Evolutionary conservation across 1,140 invertebrate species (phyloP).

Genomic region (Choristoneura fumiferana): DNA sequence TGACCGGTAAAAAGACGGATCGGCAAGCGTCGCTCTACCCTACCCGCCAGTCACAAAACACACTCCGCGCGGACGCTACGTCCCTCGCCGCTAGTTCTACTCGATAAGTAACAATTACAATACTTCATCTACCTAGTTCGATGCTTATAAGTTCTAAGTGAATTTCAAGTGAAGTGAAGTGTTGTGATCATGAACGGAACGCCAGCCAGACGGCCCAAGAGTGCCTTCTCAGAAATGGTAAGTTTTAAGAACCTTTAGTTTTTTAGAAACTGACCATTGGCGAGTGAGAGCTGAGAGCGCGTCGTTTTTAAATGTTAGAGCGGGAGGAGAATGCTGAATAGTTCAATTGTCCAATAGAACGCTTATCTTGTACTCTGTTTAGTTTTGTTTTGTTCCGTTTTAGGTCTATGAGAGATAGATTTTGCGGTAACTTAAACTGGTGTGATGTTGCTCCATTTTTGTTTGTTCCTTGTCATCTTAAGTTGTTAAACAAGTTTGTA

Average conservation of each 20-base stretch:
- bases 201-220: constrained; percentile 65
- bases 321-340: neutral
- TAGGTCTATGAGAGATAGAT: too few relatives aligned
- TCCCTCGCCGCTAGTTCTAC: constrained; percentile 34
- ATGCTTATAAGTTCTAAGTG: constrained; percentile 25
- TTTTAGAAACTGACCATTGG: constrained; percentile 14
- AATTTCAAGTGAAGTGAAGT: constrained; percentile 35
- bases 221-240: constrained; percentile 69
- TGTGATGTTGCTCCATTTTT: too few relatives aligned
- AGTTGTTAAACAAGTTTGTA: too few relatives aligned
- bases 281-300: neutral
- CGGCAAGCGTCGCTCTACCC: too few relatives aligned
- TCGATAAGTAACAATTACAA: constrained; percentile 73
- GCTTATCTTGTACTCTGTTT: too few relatives aligned
- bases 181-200: constrained; percentile 71
- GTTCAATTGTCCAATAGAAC: constrained; percentile 1
- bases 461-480: too few relatives aligned
- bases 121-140: constrained; percentile 60
- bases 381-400: too few relatives aligned
- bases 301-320: too few relatives aligned
- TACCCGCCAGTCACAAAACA: constrained; percentile 57
- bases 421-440: too few relatives aligned
- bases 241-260: constrained; percentile 28
- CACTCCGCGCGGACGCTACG: constrained; percentile 46
- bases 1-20: too few relatives aligned